These are phyloP conservation scores for Hystrix cristata DNA, from an alignment of 2,113 vertebrate species.

Conservation along the genomic window DNA sequence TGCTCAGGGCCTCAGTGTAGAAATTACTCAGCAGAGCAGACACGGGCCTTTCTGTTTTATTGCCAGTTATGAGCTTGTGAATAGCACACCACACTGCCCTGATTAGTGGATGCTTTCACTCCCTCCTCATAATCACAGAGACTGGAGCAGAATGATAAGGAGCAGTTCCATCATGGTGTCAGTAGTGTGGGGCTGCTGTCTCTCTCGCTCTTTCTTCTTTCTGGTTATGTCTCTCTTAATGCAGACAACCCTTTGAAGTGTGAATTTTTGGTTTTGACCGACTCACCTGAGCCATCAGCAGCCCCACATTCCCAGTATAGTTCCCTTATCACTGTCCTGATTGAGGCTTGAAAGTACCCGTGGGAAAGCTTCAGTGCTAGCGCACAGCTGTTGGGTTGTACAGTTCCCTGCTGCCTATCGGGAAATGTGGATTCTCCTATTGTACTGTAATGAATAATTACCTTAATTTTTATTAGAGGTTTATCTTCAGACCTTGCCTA, in stretches of 20 bases:
- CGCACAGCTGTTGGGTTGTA: slow-evolving; percentile 67
- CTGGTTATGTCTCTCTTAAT: slow-evolving; percentile 76
- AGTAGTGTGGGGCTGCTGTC: slow-evolving; percentile 72
- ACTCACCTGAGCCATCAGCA: slow-evolving; percentile 68
- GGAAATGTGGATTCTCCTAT: slow-evolving; percentile 59
- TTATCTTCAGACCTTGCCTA: slow-evolving; percentile 71
- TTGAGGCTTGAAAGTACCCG: slow-evolving; percentile 44
- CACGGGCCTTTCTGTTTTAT: slow-evolving; percentile 85
- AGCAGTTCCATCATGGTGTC: slow-evolving; percentile 53
- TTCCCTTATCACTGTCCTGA: slow-evolving; percentile 67
- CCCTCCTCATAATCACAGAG: slow-evolving; percentile 81
- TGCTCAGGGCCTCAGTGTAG: slow-evolving; percentile 84
- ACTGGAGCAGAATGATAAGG: slow-evolving; percentile 86
- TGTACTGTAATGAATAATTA: slow-evolving; percentile 65
- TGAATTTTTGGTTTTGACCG: slow-evolving; percentile 49
- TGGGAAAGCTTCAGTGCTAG: slow-evolving; percentile 45
- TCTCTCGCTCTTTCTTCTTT: slow-evolving; percentile 6
- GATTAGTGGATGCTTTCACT: slow-evolving; percentile 86
- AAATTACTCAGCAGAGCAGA: slow-evolving; percentile 88
- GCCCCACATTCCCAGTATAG: slow-evolving; percentile 46
- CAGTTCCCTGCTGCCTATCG: slow-evolving; percentile 50
- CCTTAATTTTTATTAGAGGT: slow-evolving; percentile 76
- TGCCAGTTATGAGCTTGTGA: slow-evolving; percentile 86
- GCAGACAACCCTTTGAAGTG: slow-evolving; percentile 68
- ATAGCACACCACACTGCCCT: slow-evolving; percentile 78